Evolutionary conservation across 1,140 invertebrate species (phyloP).

Genomic region (Micrasema minimum): DNA sequence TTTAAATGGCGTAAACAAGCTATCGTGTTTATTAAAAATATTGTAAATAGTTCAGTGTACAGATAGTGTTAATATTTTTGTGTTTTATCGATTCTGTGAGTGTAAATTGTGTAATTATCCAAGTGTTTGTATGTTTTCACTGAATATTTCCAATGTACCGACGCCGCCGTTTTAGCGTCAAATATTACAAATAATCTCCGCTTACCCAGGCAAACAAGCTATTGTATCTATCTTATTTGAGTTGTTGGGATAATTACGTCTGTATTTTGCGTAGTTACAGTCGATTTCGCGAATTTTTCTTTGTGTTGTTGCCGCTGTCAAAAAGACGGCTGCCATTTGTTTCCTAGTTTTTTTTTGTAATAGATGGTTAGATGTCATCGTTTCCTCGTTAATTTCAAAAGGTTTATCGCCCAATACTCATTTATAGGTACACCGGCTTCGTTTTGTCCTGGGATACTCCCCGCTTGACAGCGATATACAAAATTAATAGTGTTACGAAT

Average conservation of each 20-base stretch:
- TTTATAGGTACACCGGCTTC: constrained; percentile 1
- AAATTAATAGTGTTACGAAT: constrained; percentile 27
- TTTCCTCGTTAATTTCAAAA: not conserved
- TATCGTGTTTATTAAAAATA: constrained; percentile 67
- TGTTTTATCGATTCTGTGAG: constrained; percentile 59
- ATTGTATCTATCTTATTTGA: constrained; percentile 29
- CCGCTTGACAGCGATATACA: constrained; percentile 9
- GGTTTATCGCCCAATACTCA: constrained; percentile 15
- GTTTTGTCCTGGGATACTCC: constrained; percentile 6
- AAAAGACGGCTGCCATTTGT: constrained; percentile 48
- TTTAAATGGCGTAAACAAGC: constrained; percentile 67
- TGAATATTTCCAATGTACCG: constrained; percentile 56
- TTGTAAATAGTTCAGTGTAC: constrained; percentile 69
- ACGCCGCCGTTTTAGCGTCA: constrained; percentile 59
- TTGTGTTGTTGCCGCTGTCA: constrained; percentile 50
- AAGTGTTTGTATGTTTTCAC: constrained; percentile 64
- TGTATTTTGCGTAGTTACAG: constrained; percentile 37
- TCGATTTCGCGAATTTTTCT: constrained; percentile 41
- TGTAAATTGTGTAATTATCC: constrained; percentile 67
- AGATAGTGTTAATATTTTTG: constrained; percentile 69
- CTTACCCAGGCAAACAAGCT: constrained; percentile 32
- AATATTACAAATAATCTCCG: constrained; percentile 41
- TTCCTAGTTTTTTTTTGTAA: constrained; percentile 8
- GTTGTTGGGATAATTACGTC: constrained; percentile 18
- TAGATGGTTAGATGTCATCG: constrained; percentile 26